A percentile compares a stretch with the other conserved stretches of the same genome.
Evolutionary conservation across 2,113 vertebrate species (phyloP).

Genomic region (Epinephelus lanceolatus): DNA sequence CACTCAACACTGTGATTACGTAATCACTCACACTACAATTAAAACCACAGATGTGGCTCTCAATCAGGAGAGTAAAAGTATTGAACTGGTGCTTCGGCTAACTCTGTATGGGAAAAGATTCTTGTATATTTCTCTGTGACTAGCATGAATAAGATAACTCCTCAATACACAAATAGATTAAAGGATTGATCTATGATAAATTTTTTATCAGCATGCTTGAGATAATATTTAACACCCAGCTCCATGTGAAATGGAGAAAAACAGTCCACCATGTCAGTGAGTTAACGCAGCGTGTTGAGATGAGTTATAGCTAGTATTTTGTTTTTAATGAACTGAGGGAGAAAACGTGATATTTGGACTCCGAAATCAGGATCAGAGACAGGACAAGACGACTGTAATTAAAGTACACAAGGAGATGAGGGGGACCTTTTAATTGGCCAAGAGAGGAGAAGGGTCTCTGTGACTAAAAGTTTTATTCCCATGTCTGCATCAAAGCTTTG

Average conservation of each 20-base stretch:
- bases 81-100: neutral
- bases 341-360: conserved; percentile 31
- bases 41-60: conserved; percentile 59
- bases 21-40: conserved; percentile 66
- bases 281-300: conserved; percentile 15
- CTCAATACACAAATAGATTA: conserved; percentile 4
- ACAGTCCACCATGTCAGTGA: conserved; percentile 18
- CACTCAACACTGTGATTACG: conserved; percentile 61
- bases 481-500: conserved; percentile 75
- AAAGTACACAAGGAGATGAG: conserved; percentile 64
- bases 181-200: conserved; percentile 4
- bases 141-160: neutral
- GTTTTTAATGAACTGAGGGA: conserved; percentile 53
- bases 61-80: conserved; percentile 23
- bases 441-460: conserved; percentile 51
- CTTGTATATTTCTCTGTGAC: neutral
- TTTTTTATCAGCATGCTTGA: conserved; percentile 11
- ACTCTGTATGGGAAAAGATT: conserved; percentile 9
- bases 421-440: conserved; percentile 63
- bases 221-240: conserved; percentile 3
- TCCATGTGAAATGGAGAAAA: neutral
- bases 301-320: conserved; percentile 39
- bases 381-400: conserved; percentile 64
- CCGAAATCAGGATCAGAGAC: conserved; percentile 60
- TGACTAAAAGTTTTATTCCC: conserved; percentile 75